phyloP scores from a whole-genome alignment of 2,797 vertebrate genomes.

The Typhlichthys subterraneus region DNA sequence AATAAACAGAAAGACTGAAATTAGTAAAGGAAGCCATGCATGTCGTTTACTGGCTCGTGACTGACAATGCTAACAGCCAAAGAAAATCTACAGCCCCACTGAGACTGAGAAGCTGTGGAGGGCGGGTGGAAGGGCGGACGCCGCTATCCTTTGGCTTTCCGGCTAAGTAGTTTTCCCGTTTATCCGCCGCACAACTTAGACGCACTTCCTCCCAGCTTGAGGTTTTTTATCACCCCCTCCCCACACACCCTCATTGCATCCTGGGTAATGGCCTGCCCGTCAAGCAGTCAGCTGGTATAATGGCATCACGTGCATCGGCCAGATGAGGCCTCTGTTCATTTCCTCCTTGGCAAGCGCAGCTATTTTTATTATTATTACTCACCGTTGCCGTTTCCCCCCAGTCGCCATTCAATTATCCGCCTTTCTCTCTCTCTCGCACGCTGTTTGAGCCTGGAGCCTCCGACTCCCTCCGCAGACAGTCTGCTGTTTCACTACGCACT shows the following conservation, averaged over 20 bases:
- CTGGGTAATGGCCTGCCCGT: slow-evolving; percentile 68
- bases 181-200: not conserved
- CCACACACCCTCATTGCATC: slow-evolving; percentile 42
- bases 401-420: slow-evolving; percentile 68
- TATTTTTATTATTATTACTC: slow-evolving; percentile 60
- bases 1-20: too few species aligned
- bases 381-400: slow-evolving; percentile 58
- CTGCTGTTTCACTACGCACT: slow-evolving; percentile 2
- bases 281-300: slow-evolving; percentile 68
- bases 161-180: too few species aligned
- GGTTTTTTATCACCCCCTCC: slow-evolving; percentile 17
- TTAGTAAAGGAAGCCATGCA: too few species aligned
- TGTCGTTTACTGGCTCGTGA: too few species aligned
- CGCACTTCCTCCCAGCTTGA: slow-evolving; percentile 54
- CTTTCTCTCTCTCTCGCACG: slow-evolving; percentile 16
- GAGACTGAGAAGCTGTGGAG: too few species aligned
- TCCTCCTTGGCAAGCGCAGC: slow-evolving; percentile 55
- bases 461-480: not conserved
- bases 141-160: not conserved
- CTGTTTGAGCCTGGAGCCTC: slow-evolving; percentile 8
- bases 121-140: too few species aligned
- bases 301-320: slow-evolving; percentile 54
- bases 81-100: too few species aligned
- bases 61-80: too few species aligned
- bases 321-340: slow-evolving; percentile 72